Evolutionary conservation across 2,113 vertebrate species (phyloP).

Genomic region (Cebidichthys violaceus): DNA sequence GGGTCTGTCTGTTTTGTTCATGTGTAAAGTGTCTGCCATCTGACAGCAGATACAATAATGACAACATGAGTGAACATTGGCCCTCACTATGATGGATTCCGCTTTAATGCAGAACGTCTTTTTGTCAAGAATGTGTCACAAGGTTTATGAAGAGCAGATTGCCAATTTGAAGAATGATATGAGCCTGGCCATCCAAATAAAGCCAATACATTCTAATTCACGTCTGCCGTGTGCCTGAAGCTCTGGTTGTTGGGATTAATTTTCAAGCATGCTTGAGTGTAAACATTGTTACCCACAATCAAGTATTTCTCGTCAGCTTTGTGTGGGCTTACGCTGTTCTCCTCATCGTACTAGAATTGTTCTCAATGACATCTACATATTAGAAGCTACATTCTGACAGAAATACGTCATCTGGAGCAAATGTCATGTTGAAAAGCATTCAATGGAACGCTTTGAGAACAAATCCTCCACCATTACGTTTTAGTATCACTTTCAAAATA

Average conservation of each 20-base stretch:
- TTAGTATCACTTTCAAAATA: not conserved
- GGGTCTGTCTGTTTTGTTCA: not conserved
- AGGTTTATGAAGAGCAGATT: conserved; percentile 63
- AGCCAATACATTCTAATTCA: conserved; percentile 50
- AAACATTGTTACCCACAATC: not conserved
- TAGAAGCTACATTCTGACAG: not conserved
- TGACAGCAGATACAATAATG: conserved; percentile 24
- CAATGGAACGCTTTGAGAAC: not conserved
- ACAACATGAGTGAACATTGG: conserved; percentile 40
- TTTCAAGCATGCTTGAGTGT: conserved; percentile 22
- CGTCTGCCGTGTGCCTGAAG: conserved; percentile 37
- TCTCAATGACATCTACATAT: not conserved
- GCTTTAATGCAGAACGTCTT: conserved; percentile 20
- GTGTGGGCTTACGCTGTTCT: not conserved
- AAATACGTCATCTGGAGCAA: not conserved
- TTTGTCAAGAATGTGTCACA: conserved; percentile 59
- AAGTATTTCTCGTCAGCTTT: conserved; percentile 12
- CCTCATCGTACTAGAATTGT: not conserved
- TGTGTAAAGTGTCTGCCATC: conserved; percentile 15
- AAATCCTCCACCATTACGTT: not conserved
- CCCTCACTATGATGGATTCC: conserved; percentile 28
- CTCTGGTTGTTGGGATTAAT: conserved; percentile 28
- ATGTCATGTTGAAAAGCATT: not conserved
- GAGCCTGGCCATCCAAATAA: conserved; percentile 43
- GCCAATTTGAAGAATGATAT: conserved; percentile 64